These are phyloP conservation scores for Esperia sulphurella DNA, from an alignment of 2,888 invertebrate species.

Conservation along the genomic window DNA sequence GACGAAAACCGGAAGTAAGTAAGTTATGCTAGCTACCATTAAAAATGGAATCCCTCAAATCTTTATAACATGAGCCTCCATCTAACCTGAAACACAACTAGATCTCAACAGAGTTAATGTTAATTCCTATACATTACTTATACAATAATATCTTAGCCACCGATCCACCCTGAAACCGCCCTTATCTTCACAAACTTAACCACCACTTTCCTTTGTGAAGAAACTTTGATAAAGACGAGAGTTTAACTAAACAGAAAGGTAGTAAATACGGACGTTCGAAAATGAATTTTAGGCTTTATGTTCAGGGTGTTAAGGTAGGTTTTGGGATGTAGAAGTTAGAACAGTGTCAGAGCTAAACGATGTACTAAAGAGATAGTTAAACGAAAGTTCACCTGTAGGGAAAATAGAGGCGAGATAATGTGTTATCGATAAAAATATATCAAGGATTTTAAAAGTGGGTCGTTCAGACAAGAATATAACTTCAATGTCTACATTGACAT, in stretches of 20 bases:
- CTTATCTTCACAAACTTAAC: not conserved
- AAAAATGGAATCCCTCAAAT: not conserved
- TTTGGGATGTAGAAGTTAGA: conserved; percentile 11
- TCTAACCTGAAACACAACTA: not conserved
- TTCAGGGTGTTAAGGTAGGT: conserved; percentile 6
- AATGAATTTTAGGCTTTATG: conserved; percentile 4
- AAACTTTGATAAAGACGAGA: conserved; percentile 15
- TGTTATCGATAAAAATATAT: not conserved
- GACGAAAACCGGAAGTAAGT: too few species aligned
- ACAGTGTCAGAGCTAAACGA: conserved; percentile 38
- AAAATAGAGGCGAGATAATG: conserved; percentile 26
- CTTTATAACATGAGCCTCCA: not conserved
- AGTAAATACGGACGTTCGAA: conserved; percentile 1
- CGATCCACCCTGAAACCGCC: not conserved
- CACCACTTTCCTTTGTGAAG: not conserved
- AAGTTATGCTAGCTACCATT: not conserved
- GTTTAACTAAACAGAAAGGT: conserved; percentile 7
- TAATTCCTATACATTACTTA: conserved; percentile 5
- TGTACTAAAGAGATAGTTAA: conserved; percentile 54
- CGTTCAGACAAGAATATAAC: too few species aligned
- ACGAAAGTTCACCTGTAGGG: conserved; percentile 46
- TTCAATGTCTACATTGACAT: too few species aligned
- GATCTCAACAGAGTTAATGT: conserved; percentile 5
- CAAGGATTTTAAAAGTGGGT: too few species aligned
- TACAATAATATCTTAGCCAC: not conserved